These are phyloP conservation scores for Clinocottus analis DNA, from an alignment of 2,113 vertebrate species.

Conservation along the genomic window DNA sequence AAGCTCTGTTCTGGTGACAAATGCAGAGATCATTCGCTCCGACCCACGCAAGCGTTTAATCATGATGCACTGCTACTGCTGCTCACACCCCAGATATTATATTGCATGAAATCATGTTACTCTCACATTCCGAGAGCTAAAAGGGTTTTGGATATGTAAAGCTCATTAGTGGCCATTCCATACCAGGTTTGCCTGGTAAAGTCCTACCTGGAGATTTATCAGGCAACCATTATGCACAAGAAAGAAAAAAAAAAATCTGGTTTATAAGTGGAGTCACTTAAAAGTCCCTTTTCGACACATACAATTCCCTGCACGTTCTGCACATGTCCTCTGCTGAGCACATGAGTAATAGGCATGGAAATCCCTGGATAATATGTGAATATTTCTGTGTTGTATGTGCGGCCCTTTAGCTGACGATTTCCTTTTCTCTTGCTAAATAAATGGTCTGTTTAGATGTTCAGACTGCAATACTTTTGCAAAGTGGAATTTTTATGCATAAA, in stretches of 20 bases:
- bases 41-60: constrained; percentile 76
- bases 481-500: constrained; percentile 36
- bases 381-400: constrained; percentile 50
- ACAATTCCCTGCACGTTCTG: constrained; percentile 37
- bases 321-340: constrained; percentile 30
- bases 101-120: constrained; percentile 36
- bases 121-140: constrained; percentile 22
- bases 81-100: constrained; percentile 69
- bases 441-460: constrained; percentile 31
- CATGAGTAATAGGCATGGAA: constrained; percentile 44
- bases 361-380: constrained; percentile 60
- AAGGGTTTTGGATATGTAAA: constrained; percentile 19
- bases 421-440: constrained; percentile 42
- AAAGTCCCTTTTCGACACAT: constrained; percentile 6
- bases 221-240: not conserved
- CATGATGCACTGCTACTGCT: constrained; percentile 73
- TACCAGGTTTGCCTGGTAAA: not conserved
- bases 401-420: constrained; percentile 41
- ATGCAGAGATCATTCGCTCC: constrained; percentile 72
- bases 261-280: constrained; percentile 1
- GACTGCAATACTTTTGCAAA: constrained; percentile 15
- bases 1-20: constrained; percentile 79
- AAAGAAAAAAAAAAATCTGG: not conserved
- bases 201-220: not conserved
- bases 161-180: constrained; percentile 1